Evolutionary conservation across 2,888 invertebrate genomes (phyloP).

Genomic region (Cephus pulcher): DNA sequence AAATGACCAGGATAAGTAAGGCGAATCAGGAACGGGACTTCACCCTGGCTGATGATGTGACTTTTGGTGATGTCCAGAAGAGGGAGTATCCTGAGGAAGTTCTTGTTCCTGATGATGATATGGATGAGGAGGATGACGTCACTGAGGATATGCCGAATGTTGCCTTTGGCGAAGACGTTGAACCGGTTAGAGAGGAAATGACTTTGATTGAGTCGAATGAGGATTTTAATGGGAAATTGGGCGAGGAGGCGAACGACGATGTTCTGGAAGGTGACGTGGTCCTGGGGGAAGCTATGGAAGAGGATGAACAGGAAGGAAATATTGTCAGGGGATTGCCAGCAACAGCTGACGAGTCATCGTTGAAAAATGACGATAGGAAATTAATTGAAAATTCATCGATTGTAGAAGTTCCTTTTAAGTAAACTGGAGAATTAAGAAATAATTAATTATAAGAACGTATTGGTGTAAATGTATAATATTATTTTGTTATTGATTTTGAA

Average conservation of each 20-base stretch:
- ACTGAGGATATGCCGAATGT: neutral
- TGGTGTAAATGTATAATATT: neutral
- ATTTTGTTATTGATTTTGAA: neutral
- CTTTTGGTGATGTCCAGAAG: no score
- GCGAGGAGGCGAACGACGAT: neutral
- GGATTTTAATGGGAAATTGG: slow-evolving; percentile 1
- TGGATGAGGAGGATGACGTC: neutral
- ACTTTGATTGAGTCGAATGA: neutral
- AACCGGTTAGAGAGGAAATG: neutral
- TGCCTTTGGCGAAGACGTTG: slow-evolving; percentile 10
- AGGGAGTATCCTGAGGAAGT: no score
- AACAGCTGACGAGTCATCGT: neutral
- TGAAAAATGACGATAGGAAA: neutral
- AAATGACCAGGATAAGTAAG: neutral
- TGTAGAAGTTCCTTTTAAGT: no score
- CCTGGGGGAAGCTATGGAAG: neutral
- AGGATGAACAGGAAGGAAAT: neutral
- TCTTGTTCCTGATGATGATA: neutral
- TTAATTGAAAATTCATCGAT: slow-evolving; percentile 16
- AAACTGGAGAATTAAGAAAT: no score
- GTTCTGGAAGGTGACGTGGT: slow-evolving; percentile 2
- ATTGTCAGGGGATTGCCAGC: neutral
- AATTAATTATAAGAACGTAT: neutral
- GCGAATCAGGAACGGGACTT: neutral
- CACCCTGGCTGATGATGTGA: neutral